Evolutionary conservation across 2,888 invertebrate genomes (phyloP), one percentile per base, ranked within the genome.

Genomic region (Philereme vetulata): DNA sequence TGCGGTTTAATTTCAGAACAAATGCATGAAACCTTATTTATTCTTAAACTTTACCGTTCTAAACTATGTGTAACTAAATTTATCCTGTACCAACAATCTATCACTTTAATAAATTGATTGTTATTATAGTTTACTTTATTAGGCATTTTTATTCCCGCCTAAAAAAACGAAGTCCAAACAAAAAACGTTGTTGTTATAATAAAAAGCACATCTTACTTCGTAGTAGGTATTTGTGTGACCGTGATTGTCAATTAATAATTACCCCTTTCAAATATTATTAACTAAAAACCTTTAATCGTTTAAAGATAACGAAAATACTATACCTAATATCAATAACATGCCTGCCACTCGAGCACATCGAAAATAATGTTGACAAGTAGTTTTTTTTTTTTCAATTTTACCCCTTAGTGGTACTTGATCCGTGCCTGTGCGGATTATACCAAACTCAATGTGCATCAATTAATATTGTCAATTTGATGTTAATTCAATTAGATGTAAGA

Each of bases 391-490:
- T 44, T 7, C 42, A 11, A 9, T 36, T 42, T 62, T 34, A 42
- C 33, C n/a, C 55, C 59, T 35, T 43, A 9, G 53, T 32, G 42
- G 33, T 63, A 54, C 68, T 67, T 58, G 60, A 38, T 62, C 51
- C 63, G 61, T 57, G 43, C 46, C 64, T 64, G 59, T 59, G 56
- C 49, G 9, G 43, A 51, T 43, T 36, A 61, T 66, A 65, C 62
- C 57, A 67, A 69, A 51, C 35, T 68, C 70, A 67, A 65, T 71
- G 69, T 71, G 74, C 77, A 84, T 84, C 88, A 88, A 88, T 88
- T 88, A 88, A 74, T 71, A 79, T 81, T 80, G 88, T 88, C 88
- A 88, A 88, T 88, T 88, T 78, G 71, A 78, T 66, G 67, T 60
- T 60, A 51, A 64, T 40, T 44, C 47, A 57, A 53, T 47, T 64